Evolutionary conservation across 2,888 invertebrate genomes (phyloP).

Genomic region (Smittia aterrima): DNA sequence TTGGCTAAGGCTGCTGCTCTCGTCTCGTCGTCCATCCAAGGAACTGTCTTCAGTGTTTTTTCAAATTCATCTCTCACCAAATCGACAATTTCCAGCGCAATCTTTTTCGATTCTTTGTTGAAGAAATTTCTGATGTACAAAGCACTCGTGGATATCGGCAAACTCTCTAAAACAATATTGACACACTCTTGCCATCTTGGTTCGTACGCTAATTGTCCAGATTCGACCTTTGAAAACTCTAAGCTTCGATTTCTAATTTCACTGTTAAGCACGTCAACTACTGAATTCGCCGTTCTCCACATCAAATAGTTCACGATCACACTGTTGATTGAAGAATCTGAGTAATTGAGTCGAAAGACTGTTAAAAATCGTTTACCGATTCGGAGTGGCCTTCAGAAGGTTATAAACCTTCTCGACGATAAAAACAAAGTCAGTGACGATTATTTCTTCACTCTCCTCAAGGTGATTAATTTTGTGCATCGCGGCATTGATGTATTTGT

Average conservation of each 20-base stretch:
- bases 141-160: slow-evolving; percentile 48
- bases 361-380: slow-evolving; percentile 16
- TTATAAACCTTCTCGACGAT: slow-evolving; percentile 47
- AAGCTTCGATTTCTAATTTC: slow-evolving; percentile 68
- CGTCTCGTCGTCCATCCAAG: slow-evolving; percentile 86
- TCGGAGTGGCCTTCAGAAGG: slow-evolving; percentile 20
- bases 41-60: slow-evolving; percentile 68
- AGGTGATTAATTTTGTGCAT: slow-evolving; percentile 49
- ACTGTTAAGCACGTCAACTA: slow-evolving; percentile 71
- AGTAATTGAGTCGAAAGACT: neutral
- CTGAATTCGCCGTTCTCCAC: slow-evolving; percentile 77
- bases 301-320: slow-evolving; percentile 76
- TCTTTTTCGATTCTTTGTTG: slow-evolving; percentile 57
- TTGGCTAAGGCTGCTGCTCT: slow-evolving; percentile 64
- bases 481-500: slow-evolving; percentile 53
- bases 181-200: slow-evolving; percentile 79
- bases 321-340: slow-evolving; percentile 49
- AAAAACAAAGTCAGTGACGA: slow-evolving; percentile 56
- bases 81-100: slow-evolving; percentile 58
- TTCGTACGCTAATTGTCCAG: slow-evolving; percentile 73
- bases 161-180: neutral
- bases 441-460: slow-evolving; percentile 52
- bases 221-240: slow-evolving; percentile 69
- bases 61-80: slow-evolving; percentile 68
- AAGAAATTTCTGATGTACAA: slow-evolving; percentile 54